These are phyloP conservation scores for Falco peregrinus DNA, from an alignment of 2,797 vertebrate species.

Conservation along the genomic window DNA sequence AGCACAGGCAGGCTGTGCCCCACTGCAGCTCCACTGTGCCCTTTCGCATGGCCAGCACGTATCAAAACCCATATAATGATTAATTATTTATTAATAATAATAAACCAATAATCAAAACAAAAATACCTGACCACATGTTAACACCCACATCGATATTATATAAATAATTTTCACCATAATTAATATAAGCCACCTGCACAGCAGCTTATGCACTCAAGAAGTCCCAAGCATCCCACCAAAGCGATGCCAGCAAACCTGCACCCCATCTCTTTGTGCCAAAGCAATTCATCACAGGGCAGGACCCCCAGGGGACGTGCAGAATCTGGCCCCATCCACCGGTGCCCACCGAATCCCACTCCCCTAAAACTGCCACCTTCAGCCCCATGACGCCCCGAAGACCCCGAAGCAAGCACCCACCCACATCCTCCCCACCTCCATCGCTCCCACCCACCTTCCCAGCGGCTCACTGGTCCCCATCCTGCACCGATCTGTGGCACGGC, in stretches of 20 bases:
- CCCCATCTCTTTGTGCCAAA: not conserved
- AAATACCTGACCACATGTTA: accelerated
- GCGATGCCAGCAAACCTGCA: not conserved
- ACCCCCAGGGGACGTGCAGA: not conserved
- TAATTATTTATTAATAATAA: no score
- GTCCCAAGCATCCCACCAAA: not conserved
- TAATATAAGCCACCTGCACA: not conserved
- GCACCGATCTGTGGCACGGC: accelerated
- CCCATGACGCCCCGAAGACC: accelerated
- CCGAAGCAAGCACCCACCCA: accelerated
- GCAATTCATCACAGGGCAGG: accelerated
- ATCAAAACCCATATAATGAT: not conserved
- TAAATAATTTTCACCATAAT: not conserved
- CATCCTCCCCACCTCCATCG: not conserved
- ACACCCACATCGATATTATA: accelerated
- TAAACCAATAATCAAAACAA: no score
- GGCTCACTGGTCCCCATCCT: accelerated
- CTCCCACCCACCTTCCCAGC: not conserved
- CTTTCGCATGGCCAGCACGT: accelerated
- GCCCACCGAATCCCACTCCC: not conserved
- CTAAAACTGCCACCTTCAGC: accelerated
- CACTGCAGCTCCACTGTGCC: not conserved
- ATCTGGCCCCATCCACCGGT: not conserved
- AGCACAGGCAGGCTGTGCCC: not conserved
- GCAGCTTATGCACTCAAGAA: accelerated